Evolutionary conservation across 1,140 invertebrate genomes (phyloP).

Genomic region (Tetragonula clypearis): DNA sequence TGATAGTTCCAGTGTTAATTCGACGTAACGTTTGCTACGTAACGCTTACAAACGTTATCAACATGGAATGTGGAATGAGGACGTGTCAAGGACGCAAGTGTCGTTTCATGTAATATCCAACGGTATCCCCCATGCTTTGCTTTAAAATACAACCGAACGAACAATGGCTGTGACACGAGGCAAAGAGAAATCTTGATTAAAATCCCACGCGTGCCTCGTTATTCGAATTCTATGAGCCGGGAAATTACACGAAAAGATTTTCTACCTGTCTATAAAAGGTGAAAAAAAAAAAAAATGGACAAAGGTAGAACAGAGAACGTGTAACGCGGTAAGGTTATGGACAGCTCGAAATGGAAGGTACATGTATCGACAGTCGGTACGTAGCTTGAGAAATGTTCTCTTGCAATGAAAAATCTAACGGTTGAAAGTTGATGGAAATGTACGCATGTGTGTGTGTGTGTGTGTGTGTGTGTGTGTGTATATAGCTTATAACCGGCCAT

Average conservation of each 20-base stretch:
- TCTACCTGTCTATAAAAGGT: constrained; percentile 25
- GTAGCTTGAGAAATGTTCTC: constrained; percentile 32
- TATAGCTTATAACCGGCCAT: neutral
- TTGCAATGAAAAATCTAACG: constrained; percentile 32
- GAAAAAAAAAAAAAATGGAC: constrained; percentile 15
- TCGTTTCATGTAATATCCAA: neutral
- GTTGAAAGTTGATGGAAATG: constrained; percentile 22
- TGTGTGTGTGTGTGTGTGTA: too few species aligned
- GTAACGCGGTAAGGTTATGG: neutral
- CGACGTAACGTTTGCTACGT: neutral
- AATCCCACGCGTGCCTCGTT: constrained; percentile 74
- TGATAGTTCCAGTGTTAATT: too few species aligned
- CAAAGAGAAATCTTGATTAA: constrained; percentile 65
- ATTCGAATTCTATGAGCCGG: constrained; percentile 63
- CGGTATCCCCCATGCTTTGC: neutral
- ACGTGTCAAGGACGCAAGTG: constrained; percentile 28
- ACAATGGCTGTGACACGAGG: constrained; percentile 8
- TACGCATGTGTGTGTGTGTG: neutral
- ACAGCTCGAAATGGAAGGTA: neutral
- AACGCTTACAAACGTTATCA: neutral
- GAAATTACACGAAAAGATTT: constrained; percentile 19
- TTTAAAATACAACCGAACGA: constrained; percentile 21
- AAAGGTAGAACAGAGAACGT: neutral
- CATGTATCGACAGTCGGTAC: neutral
- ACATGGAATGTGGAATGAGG: neutral